Conservation (phyloP, 2,113 vertebrate genomes). For the Pardalotus punctatus region DNA sequence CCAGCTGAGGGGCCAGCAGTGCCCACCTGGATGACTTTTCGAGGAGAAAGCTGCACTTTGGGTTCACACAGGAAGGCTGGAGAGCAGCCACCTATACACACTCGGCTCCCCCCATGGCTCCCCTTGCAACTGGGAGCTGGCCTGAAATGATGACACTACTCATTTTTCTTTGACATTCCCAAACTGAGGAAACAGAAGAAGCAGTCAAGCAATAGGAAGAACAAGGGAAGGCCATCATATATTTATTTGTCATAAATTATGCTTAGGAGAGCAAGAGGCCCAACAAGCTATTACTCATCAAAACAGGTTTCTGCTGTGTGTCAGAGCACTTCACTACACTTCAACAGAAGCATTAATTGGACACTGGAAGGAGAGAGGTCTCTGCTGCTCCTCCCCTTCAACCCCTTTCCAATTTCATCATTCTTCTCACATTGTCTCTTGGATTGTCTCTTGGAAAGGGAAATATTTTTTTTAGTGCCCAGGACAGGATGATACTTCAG, state of each 20-base stretch:
- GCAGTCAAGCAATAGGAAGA: not conserved
- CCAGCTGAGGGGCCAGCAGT: fast-evolving
- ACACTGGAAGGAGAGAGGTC: not conserved
- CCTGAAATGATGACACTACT: not conserved
- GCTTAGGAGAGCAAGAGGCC: not conserved
- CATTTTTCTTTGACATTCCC: not conserved
- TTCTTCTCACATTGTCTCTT: not conserved
- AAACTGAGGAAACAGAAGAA: not conserved
- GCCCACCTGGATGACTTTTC: not conserved
- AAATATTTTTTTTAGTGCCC: not conserved
- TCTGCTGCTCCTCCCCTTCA: not conserved
- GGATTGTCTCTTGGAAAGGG: not conserved
- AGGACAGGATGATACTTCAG: not conserved
- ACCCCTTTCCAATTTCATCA: not conserved
- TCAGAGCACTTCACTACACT: not conserved
- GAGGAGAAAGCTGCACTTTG: not conserved
- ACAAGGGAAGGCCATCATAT: not conserved
- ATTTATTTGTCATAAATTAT: not conserved
- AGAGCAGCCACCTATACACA: not conserved
- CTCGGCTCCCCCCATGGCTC: not conserved
- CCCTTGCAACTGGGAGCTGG: fast-evolving
- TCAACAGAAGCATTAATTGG: not conserved
- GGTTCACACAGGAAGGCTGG: not conserved
- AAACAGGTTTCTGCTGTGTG: not conserved
- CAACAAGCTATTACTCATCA: not conserved